Base-by-base conservation (phyloP, 2,113 vertebrate genomes). In the Abramis brama region DNA sequence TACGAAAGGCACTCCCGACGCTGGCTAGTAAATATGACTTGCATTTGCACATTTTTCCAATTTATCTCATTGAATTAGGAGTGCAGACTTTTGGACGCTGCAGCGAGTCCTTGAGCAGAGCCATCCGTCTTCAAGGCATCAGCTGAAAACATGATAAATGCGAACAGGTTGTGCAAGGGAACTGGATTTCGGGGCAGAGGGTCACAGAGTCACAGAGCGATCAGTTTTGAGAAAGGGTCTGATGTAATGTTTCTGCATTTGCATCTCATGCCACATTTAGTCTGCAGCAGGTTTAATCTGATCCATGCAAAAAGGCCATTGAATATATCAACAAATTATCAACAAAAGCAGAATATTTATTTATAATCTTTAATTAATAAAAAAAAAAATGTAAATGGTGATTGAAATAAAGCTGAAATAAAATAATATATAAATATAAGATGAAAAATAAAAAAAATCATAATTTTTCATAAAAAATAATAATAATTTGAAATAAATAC, bases 41-140 rank as follows among this genome's bases (percentile, higher is more conserved):
- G 83, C 86, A 86, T 88, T 89, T 91, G 84, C 88, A 91, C 86
- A 91, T 91, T 90, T 90, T 89, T 90, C 39, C 82, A 86, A 90
- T 92, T 87, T 89, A 84, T 90, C 86, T 87, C 84, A 91, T 85
- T 92, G 91, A 92, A 92, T 92, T 91, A 91, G 82, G 86, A 66
- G 81, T 86, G 85, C 88, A 92, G 91, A 91, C 90, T 90, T 30
- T 64, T 88, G 91, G 92, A 92, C 83, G 89, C 89, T 89, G 79
- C 88, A 87, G 50, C 77, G 25, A 88, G 78, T 33, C 76, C 70
- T 47, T 17, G 71, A 78, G 64, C n/a, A 17, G 76, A 13, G 55
- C 75, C 57, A 45, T 71, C 64, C 73, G 50, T 84, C 52, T 79
- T 76, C 15, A 86, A 84, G 50, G 9, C 57, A 84, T 85, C 43